Evolutionary conservation across 2,113 vertebrate genomes (phyloP).

Genomic region (Xenus cinereus): DNA sequence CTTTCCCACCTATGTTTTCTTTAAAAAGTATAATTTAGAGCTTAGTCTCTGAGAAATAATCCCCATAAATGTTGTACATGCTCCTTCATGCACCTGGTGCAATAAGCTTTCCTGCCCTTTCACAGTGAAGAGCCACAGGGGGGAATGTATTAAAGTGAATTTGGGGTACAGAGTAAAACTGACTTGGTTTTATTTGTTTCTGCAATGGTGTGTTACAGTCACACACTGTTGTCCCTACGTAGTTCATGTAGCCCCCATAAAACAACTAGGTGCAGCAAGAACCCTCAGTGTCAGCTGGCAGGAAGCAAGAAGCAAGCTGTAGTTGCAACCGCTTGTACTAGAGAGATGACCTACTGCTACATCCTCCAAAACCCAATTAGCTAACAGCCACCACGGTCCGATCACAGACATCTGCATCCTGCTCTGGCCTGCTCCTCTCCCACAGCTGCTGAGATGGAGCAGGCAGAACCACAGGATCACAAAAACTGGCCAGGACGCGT

Average conservation of each 20-base stretch:
- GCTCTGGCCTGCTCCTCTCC: not conserved
- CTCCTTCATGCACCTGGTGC: not conserved
- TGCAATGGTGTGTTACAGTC: not conserved
- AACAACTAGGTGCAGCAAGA: not conserved
- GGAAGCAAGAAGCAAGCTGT: not conserved
- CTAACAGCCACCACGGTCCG: not conserved
- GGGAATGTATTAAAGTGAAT: not conserved
- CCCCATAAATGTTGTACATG: not conserved
- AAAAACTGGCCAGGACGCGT: not conserved
- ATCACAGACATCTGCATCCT: not conserved
- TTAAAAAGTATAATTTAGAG: not conserved
- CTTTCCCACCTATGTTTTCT: not conserved
- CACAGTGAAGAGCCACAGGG: not conserved
- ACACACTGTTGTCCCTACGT: accelerated
- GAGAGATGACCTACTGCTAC: not conserved
- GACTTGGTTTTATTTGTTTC: not conserved
- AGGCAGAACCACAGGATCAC: not conserved
- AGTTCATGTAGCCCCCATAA: not conserved
- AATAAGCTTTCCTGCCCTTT: not conserved
- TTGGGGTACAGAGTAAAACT: not conserved
- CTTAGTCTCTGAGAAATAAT: not conserved
- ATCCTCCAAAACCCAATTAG: not conserved
- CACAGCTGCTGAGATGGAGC: not conserved
- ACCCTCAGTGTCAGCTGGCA: not conserved
- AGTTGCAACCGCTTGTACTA: not conserved